A percentile compares a stretch with the other conserved stretches of the same genome.
Evolutionary conservation across 2,888 invertebrate genomes (phyloP).

Genomic region (Pharmacophagus antenor): DNA sequence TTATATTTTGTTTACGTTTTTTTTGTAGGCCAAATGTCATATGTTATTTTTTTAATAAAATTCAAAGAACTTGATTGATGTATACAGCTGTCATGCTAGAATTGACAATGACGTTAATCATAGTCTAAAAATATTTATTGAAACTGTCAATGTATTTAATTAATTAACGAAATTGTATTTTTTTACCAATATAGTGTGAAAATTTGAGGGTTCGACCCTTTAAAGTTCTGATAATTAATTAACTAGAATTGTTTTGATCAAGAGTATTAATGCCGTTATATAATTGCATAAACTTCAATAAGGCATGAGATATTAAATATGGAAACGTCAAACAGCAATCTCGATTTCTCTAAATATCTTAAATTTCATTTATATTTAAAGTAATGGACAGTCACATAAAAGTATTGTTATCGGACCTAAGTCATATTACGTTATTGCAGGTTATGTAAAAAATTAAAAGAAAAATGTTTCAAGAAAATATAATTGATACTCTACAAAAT

Average conservation of each 20-base stretch:
- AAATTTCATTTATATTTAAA: background rate
- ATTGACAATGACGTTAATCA: background rate
- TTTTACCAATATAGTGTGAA: too few species aligned
- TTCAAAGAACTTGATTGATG: too few species aligned
- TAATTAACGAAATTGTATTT: too few species aligned
- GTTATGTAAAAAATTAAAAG: conserved; percentile 3
- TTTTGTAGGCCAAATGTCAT: background rate
- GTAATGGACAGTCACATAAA: conserved; percentile 1
- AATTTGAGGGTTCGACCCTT: too few species aligned
- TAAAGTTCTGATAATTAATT: too few species aligned
- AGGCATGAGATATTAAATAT: conserved; percentile 1
- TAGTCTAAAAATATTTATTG: background rate
- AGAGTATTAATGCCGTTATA: background rate
- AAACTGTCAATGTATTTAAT: too few species aligned
- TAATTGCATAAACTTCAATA: conserved; percentile 1
- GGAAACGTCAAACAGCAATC: background rate
- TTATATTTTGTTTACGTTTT: conserved; percentile 1
- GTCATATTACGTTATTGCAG: conserved; percentile 7
- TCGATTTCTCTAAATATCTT: background rate
- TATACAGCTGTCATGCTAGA: too few species aligned
- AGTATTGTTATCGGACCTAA: background rate
- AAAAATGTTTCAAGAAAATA: conserved; percentile 10
- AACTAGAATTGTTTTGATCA: too few species aligned
- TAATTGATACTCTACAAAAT: background rate
- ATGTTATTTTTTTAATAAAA: too few species aligned